Base-by-base conservation (phyloP, 2,888 invertebrate genomes). In the Campoletis raptor region DNA sequence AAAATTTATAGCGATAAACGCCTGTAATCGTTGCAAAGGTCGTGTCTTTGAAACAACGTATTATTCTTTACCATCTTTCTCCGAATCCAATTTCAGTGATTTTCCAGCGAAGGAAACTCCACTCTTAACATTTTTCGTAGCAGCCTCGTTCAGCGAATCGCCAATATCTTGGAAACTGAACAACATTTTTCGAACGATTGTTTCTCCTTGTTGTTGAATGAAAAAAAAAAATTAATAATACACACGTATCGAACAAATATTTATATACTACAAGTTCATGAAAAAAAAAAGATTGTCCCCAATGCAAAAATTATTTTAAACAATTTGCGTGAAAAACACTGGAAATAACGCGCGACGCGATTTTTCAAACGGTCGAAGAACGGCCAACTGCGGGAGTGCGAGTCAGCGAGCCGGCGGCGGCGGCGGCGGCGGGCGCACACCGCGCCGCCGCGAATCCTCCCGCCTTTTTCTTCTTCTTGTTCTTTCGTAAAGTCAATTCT, bases 61-160 rank as follows among this genome's bases (percentile, higher is more conserved):
- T 67, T 70, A 74, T 76, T 84, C 92, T 94, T 95, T 95, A 98
- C 98, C 98, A 95, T 98, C 97, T 83, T 96, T 95, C 77, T 96
- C 97, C 0, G 96, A 96, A 93, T 98, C 96, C 90, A 98, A 95
- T 94, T 98, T 98, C 76, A 98, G 94, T 0, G 96, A 96, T 94
- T 96, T 96, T 81, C 97, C 97, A 86, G 97, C 96, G 94, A 98
- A 98, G 92, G 97, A 97, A 21, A 99, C 96, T 73, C 98, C 98
- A 90, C 92, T 95, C 30, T 92, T 92, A 12, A 94, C 93, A 61
- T 89, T 88, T 76, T 90, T 90, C 52, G 89, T 72, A 52, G 86
- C 87, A 45, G 92, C 90, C 37, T 91, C 90, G 45, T 90, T 90
- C 66, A 94, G 84, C 81, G 92, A 91, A 76, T 91, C 88, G 79